phyloP scores from a whole-genome alignment of 2,888 invertebrate species.

The Heliconius aoede region DNA sequence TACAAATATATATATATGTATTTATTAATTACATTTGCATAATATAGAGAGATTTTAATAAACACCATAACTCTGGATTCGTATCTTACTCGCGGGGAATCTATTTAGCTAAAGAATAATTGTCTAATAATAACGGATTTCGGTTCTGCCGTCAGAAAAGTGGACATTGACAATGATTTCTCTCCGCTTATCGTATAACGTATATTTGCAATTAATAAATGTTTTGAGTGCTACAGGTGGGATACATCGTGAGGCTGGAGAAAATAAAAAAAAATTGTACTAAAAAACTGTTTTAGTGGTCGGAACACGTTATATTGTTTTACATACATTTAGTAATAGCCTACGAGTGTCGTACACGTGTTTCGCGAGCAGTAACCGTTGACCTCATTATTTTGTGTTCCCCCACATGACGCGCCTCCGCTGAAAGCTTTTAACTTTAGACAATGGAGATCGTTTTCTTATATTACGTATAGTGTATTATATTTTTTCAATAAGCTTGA shows the following conservation, averaged over 20 bases:
- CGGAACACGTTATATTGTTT: constrained; percentile 10
- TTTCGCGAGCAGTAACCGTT: constrained; percentile 28
- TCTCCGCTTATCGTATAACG: too few relatives aligned
- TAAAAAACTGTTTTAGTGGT: background rate
- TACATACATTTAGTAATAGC: constrained; percentile 23
- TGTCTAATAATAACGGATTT: too few relatives aligned
- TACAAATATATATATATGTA: too few relatives aligned
- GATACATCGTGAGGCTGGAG: background rate
- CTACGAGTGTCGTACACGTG: constrained; percentile 32
- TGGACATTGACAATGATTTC: too few relatives aligned
- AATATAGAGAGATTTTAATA: too few relatives aligned
- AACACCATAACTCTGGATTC: too few relatives aligned
- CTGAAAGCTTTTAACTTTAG: constrained; percentile 20
- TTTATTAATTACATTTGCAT: too few relatives aligned
- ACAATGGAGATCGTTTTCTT: background rate
- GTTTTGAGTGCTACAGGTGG: background rate
- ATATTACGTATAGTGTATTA: constrained; percentile 1
- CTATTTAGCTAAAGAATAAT: too few relatives aligned
- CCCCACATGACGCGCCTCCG: constrained; percentile 26
- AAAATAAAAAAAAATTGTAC: background rate
- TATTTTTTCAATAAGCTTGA: background rate
- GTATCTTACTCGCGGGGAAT: too few relatives aligned
- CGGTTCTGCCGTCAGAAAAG: too few relatives aligned
- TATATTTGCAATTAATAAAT: too few relatives aligned
- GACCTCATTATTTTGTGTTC: constrained; percentile 40